These are phyloP conservation scores for Albula goreensis DNA, from an alignment of 2,113 vertebrate species.

Conservation along the genomic window DNA sequence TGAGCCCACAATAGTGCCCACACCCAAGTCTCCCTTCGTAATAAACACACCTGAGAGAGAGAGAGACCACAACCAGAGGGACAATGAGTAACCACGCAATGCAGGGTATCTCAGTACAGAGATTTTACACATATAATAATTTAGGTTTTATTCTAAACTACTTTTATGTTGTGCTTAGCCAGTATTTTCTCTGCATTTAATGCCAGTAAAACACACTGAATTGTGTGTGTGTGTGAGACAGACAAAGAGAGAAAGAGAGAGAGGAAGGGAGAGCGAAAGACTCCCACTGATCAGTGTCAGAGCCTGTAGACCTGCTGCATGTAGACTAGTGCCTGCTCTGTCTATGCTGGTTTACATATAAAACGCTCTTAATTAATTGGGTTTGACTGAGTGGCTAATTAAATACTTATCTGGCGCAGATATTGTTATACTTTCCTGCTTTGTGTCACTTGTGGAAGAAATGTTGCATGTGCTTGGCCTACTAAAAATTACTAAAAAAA, in stretches of 20 bases:
- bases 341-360: not conserved
- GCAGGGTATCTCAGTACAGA: too few species aligned
- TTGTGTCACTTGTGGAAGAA: not conserved
- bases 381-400: not conserved
- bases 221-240: not conserved
- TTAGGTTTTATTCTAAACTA: too few species aligned
- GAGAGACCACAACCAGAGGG: not conserved
- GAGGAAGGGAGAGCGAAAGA: not conserved
- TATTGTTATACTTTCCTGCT: not conserved
- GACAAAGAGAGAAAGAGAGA: not conserved
- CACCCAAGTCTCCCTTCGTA: conserved; percentile 73
- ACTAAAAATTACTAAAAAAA: not conserved
- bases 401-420: not conserved
- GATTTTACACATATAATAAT: too few species aligned
- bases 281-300: too few species aligned
- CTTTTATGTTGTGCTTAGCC: too few species aligned
- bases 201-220: too few species aligned
- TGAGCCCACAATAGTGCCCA: conserved; percentile 75
- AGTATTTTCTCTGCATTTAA: too few species aligned
- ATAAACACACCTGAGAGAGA: conserved; percentile 71
- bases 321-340: not conserved
- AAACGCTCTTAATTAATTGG: not conserved
- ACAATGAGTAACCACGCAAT: too few species aligned
- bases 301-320: not conserved
- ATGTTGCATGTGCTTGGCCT: not conserved